phyloP scores from a whole-genome alignment of 2,113 vertebrate genomes.

The Aegypius monachus region DNA sequence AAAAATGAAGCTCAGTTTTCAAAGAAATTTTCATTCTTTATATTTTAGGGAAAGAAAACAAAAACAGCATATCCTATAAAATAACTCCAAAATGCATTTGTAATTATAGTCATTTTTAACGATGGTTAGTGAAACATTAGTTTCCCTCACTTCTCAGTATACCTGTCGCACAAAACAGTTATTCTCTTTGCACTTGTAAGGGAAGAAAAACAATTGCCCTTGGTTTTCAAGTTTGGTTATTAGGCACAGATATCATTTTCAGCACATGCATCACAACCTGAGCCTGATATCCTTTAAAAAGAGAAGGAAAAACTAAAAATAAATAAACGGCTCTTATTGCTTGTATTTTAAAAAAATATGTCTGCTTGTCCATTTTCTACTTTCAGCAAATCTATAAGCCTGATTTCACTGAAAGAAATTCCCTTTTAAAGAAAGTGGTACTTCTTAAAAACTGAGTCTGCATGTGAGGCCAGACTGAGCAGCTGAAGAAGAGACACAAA shows the following conservation, averaged over 20 bases:
- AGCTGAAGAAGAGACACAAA: not conserved
- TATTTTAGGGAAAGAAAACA: rapidly evolving
- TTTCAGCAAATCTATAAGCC: not conserved
- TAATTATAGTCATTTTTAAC: not conserved
- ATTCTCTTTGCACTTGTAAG: not conserved
- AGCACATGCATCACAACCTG: not conserved
- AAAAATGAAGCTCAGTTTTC: not conserved
- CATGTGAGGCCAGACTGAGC: not conserved
- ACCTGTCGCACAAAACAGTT: not conserved
- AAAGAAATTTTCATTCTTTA: not conserved
- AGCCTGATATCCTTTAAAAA: not conserved
- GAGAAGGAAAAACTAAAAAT: not conserved
- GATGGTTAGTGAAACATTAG: not conserved
- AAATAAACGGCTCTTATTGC: not conserved
- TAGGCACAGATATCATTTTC: not conserved
- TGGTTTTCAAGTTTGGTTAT: not conserved
- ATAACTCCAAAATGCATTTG: not conserved
- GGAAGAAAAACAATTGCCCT: not conserved
- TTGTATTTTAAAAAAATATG: not conserved
- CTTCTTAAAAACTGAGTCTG: not conserved
- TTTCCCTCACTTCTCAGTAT: not conserved
- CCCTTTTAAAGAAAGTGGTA: not conserved
- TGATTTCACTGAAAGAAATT: not conserved
- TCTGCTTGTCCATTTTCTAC: not conserved
- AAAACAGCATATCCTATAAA: not conserved